Base-by-base conservation (phyloP, 1,140 invertebrate species). In the Trachymyrmex cornetzi region DNA sequence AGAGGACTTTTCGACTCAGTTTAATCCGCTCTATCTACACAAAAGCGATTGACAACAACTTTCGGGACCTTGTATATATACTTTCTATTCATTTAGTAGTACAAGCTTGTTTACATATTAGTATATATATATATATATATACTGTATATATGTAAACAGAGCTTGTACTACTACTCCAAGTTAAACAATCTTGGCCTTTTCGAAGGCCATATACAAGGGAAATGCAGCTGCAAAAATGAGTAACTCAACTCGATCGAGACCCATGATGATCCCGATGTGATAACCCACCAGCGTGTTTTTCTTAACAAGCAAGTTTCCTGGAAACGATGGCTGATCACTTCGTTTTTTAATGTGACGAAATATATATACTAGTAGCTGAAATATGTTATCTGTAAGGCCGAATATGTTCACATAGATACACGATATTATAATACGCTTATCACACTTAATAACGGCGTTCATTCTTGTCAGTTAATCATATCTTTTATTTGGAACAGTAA, bases 281-380 rank as follows among this genome's bases (percentile, higher is more conserved):
- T 93, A 92, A 93, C 92, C 92, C 81, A 93, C 81, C 91, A 87
- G 88, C 90, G 88, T 88, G 80, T 77, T 80, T 82, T 86, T 89
- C 53, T 57, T 69, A 22, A 59, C 72, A 24, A 48, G 22, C 53
- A 11, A 24, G 11, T 53, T 11, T 9, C 9, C 38, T 53, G 48
- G 75, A 81, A 88, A 89, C 75, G 77, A 90, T 89, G 66, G 64
- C 77, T 77, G 67, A 61, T 57, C 34, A 14, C 48, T 79, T 64
- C 81, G 72, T 90, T 72, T 24, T 53, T 24, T 48, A 38, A 89
- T 19, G 34, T 61, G 55, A 24, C 22, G 16, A 77, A 74, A 87
- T 89, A 81, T 89, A 80, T 66, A 80, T 66, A 34, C 38, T 53
- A 53, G 24, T 71, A 82, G 14, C 0, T 27, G 12, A 80, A 22